Evolutionary conservation across 2,888 invertebrate genomes (phyloP).

Genomic region (Hydrotaea diabolus): DNA sequence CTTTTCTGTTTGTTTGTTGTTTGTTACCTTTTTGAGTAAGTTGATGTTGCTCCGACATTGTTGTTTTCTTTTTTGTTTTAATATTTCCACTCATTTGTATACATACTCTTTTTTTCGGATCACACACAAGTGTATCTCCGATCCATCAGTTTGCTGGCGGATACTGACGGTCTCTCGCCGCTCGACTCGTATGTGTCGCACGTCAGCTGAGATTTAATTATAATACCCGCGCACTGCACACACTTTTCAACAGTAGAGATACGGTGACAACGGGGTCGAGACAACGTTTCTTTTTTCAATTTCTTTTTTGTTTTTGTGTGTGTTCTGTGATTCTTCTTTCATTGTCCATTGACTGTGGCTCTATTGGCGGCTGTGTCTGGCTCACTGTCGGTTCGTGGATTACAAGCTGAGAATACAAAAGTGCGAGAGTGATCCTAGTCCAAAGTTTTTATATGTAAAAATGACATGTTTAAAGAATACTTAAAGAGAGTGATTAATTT

Average conservation of each 20-base stretch:
- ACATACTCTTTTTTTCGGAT: not conserved
- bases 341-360: slow-evolving; percentile 68
- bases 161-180: not conserved
- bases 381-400: slow-evolving; percentile 4
- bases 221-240: slow-evolving; percentile 33
- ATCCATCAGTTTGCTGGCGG: not conserved
- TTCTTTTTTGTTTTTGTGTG: not conserved
- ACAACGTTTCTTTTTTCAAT: slow-evolving; percentile 3
- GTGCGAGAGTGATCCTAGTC: slow-evolving; percentile 7
- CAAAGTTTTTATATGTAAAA: slow-evolving; percentile 32
- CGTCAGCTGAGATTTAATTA: slow-evolving; percentile 54
- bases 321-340: slow-evolving; percentile 48
- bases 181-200: slow-evolving; percentile 13
- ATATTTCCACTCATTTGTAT: not conserved
- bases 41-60: not conserved
- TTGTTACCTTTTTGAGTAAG: slow-evolving; percentile 36
- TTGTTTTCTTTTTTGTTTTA: not conserved
- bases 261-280: slow-evolving; percentile 39
- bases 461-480: slow-evolving; percentile 9
- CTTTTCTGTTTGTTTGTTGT: slow-evolving; percentile 28
- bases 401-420: not conserved
- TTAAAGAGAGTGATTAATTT: too few relatives aligned
- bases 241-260: slow-evolving; percentile 26
- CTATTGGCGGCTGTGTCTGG: slow-evolving; percentile 48
- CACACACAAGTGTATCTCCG: slow-evolving; percentile 24